Evolutionary conservation across 1,140 invertebrate species (phyloP).

Genomic region (Trachymyrmex septentrionalis): DNA sequence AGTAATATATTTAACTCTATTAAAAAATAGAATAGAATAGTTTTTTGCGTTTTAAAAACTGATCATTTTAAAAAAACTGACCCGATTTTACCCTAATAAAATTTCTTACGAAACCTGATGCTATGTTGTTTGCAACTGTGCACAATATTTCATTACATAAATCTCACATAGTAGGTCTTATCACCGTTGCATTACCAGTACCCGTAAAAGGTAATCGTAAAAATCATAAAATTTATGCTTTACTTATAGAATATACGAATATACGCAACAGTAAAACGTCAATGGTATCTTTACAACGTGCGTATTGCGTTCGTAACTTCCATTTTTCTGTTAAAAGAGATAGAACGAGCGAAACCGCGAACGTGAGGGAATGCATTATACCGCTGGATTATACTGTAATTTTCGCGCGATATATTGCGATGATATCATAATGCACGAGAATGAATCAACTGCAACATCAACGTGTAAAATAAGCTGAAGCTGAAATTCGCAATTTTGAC

Average conservation of each 20-base stretch:
- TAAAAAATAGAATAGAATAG: too few species aligned
- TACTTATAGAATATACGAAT: background rate
- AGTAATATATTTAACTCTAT: too few species aligned
- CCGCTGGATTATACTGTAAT: background rate
- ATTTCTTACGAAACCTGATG: background rate
- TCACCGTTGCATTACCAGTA: conserved; percentile 1
- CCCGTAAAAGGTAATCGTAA: background rate
- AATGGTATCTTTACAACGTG: conserved; percentile 14
- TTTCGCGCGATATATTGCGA: conserved; percentile 4
- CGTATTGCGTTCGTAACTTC: background rate
- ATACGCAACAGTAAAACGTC: conserved; percentile 15
- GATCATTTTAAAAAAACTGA: too few species aligned
- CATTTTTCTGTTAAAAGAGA: conserved; percentile 40
- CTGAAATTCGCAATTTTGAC: background rate
- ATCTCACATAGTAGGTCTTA: background rate
- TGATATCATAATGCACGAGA: background rate
- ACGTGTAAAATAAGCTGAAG: background rate
- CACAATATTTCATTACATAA: background rate
- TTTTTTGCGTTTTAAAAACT: too few species aligned
- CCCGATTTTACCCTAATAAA: background rate
- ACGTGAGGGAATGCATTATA: conserved; percentile 6
- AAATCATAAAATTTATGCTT: conserved; percentile 6
- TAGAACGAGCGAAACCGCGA: background rate
- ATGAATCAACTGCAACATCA: background rate
- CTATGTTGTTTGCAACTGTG: background rate